Evolutionary conservation across 2,888 invertebrate genomes (phyloP).

Genomic region (Napeogenes sylphis): DNA sequence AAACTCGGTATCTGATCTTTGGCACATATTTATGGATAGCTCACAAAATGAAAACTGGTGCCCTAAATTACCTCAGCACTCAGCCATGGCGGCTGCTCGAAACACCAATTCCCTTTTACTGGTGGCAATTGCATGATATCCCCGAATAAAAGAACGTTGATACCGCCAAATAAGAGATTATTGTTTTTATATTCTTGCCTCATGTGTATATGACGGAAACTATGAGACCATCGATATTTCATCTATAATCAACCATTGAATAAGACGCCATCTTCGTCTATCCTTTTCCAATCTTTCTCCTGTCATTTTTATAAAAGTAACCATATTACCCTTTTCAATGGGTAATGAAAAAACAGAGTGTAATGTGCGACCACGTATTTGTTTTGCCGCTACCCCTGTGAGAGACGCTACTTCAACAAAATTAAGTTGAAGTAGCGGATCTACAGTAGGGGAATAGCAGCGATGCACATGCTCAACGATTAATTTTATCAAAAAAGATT

Average conservation of each 20-base stretch:
- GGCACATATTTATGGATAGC: too few relatives aligned
- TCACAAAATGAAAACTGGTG: too few relatives aligned
- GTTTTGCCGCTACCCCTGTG: slow-evolving; percentile 31
- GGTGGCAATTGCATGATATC: slow-evolving; percentile 11
- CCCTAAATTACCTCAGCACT: slow-evolving; percentile 21
- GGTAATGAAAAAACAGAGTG: slow-evolving; percentile 32
- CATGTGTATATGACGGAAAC: slow-evolving; percentile 30
- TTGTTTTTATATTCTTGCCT: slow-evolving; percentile 29
- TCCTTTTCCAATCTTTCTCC: slow-evolving; percentile 32
- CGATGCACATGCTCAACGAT: slow-evolving; percentile 37
- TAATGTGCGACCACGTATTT: slow-evolving; percentile 32
- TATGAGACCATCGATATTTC: slow-evolving; percentile 40
- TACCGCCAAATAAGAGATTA: slow-evolving; percentile 22
- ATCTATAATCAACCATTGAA: slow-evolving; percentile 38
- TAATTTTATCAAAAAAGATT: slow-evolving; percentile 38
- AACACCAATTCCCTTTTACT: slow-evolving; percentile 27
- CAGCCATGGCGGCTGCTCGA: slow-evolving; percentile 25
- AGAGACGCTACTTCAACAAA: slow-evolving; percentile 34
- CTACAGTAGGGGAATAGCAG: slow-evolving; percentile 31
- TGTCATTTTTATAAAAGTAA: slow-evolving; percentile 25
- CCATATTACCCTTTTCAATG: slow-evolving; percentile 36
- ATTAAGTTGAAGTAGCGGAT: slow-evolving; percentile 25
- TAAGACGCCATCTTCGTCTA: slow-evolving; percentile 38
- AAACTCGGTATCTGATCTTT: too few relatives aligned
- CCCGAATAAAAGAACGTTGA: slow-evolving; percentile 30